These are phyloP conservation scores for Mycteria americana DNA, from an alignment of 2,797 vertebrate species.

Conservation along the genomic window DNA sequence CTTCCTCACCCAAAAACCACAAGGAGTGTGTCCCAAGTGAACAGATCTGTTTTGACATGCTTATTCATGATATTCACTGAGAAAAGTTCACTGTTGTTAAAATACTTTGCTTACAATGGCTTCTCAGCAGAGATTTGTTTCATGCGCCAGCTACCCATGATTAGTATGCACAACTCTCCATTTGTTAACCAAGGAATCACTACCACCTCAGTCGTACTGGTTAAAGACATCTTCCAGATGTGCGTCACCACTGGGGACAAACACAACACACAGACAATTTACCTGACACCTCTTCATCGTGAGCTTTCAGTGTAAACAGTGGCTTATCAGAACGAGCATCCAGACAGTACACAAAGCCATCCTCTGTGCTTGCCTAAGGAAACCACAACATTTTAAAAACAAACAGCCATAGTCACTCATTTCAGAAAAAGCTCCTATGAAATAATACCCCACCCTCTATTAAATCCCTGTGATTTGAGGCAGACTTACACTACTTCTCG, in stretches of 20 bases:
- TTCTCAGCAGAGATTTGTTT: not conserved
- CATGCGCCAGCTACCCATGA: rapidly evolving
- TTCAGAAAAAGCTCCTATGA: not conserved
- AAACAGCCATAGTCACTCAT: not conserved
- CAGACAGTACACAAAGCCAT: conserved; percentile 95
- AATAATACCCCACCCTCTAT: not conserved
- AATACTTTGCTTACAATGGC: not conserved
- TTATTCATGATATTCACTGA: not conserved
- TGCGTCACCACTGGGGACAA: not conserved
- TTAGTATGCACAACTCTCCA: not conserved
- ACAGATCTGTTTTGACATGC: not conserved
- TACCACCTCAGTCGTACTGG: not conserved
- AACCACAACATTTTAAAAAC: not conserved
- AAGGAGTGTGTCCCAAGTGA: not conserved
- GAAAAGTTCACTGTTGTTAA: not conserved
- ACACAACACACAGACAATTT: not conserved
- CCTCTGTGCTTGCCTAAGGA: conserved; percentile 92
- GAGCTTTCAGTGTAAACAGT: conserved; percentile 91
- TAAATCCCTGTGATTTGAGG: not conserved
- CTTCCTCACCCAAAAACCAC: not conserved
- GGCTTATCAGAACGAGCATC: conserved; percentile 95
- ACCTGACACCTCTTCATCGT: conserved; percentile 95
- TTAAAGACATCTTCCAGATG: not conserved
- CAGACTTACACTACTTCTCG: not conserved
- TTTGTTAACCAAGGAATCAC: not conserved